These are phyloP conservation scores for Drosophila mulleri DNA, from an alignment of 2,888 invertebrate species.

Conservation along the genomic window DNA sequence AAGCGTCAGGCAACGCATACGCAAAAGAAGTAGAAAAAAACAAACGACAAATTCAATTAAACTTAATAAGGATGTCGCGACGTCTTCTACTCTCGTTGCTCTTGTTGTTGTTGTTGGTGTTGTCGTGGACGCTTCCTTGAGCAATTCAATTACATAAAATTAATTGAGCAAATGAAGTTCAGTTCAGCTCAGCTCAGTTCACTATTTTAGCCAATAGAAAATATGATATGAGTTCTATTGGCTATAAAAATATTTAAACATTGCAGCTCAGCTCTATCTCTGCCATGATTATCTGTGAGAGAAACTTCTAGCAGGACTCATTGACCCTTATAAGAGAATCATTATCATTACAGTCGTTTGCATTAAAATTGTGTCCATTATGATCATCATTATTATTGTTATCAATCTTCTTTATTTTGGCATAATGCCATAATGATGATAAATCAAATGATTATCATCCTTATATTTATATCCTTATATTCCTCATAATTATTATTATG, in stretches of 20 bases:
- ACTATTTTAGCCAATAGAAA: conserved; percentile 11
- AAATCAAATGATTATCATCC: too few species aligned
- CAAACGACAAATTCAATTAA: conserved; percentile 75
- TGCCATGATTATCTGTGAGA: background rate
- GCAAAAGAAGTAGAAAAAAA: conserved; percentile 39
- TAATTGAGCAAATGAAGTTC: conserved; percentile 66
- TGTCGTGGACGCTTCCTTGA: conserved; percentile 53
- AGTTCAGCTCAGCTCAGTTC: background rate
- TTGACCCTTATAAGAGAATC: too few species aligned
- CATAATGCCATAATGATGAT: too few species aligned
- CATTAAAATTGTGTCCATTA: background rate
- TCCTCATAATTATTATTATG: background rate
- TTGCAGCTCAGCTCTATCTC: background rate
- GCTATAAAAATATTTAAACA: background rate
- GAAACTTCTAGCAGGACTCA: background rate
- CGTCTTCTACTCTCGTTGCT: conserved; percentile 21
- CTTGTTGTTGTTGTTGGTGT: conserved; percentile 16
- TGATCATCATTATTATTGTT: background rate
- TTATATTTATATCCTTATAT: too few species aligned
- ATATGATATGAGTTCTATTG: background rate
- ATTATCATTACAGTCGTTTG: background rate
- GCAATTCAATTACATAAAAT: conserved; percentile 73
- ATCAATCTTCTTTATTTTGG: too few species aligned
- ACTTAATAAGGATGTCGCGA: conserved; percentile 71
- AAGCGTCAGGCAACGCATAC: conserved; percentile 32